Evolutionary conservation across 2,888 invertebrate genomes (phyloP).

Genomic region (Geophilus truncorum): DNA sequence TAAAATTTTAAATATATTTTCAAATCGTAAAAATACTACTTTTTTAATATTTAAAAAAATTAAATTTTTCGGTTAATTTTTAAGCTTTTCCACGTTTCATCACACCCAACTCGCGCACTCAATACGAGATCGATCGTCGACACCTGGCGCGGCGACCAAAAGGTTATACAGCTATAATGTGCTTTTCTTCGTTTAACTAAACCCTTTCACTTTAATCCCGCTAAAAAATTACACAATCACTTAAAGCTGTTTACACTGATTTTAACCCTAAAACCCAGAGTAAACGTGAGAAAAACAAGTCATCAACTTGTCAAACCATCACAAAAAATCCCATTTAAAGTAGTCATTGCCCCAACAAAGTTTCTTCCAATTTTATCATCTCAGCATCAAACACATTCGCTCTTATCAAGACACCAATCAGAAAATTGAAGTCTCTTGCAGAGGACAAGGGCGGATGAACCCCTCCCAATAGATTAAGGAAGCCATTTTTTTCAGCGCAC

Average conservation of each 20-base stretch:
- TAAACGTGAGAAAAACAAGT: neutral
- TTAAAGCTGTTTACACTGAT: neutral
- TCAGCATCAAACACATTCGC: neutral
- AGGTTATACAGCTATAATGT: neutral
- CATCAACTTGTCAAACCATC: neutral
- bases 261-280: neutral
- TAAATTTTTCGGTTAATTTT: neutral
- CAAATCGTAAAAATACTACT: neutral
- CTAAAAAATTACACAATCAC: neutral
- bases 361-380: constrained; percentile 2
- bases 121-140: constrained; percentile 14
- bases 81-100: neutral
- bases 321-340: neutral
- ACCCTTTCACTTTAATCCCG: neutral
- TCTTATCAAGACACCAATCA: constrained; percentile 18
- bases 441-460: constrained; percentile 4
- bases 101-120: neutral
- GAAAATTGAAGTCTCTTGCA: constrained; percentile 17
- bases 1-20: neutral
- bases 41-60: neutral
- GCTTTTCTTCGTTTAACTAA: neutral
- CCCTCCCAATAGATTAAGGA: constrained; percentile 19
- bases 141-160: neutral
- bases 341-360: neutral
- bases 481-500: neutral